Percentiles rank a stretch among this genome's conserved stretches.
These are phyloP conservation scores for Ispidina picta DNA, from an alignment of 2,797 vertebrate genomes.

Conservation along the genomic window DNA sequence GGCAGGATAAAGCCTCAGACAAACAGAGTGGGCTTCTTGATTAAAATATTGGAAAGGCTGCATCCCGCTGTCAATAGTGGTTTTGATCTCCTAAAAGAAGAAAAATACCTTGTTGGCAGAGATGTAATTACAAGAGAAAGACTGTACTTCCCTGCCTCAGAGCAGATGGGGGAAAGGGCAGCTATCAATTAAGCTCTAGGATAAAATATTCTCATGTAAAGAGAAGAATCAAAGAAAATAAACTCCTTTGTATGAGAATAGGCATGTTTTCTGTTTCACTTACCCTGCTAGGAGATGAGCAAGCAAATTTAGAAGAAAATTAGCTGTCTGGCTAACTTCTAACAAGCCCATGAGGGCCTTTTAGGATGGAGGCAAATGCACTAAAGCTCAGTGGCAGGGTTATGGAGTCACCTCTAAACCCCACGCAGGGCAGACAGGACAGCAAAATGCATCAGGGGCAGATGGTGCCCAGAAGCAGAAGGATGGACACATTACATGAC, in stretches of 20 bases:
- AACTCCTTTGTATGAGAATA: background rate
- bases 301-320: background rate
- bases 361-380: background rate
- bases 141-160: slow-evolving; percentile 17
- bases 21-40: slow-evolving; percentile 49
- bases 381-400: background rate
- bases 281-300: background rate
- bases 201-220: slow-evolving; percentile 52
- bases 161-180: slow-evolving; percentile 67
- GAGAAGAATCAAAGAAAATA: slow-evolving; percentile 43
- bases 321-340: background rate
- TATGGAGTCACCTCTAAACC: background rate
- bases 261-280: background rate
- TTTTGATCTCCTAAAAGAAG: slow-evolving; percentile 63
- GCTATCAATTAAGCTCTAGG: slow-evolving; percentile 49
- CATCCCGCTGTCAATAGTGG: slow-evolving; percentile 62
- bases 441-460: background rate
- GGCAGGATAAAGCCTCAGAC: slow-evolving; percentile 23
- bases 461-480: background rate
- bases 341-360: background rate
- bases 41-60: slow-evolving; percentile 65
- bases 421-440: background rate
- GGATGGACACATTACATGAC: background rate
- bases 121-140: slow-evolving; percentile 67
- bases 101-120: slow-evolving; percentile 64